Percentiles rank a stretch among this genome's conserved stretches.
phyloP scores from a whole-genome alignment of 2,113 vertebrate genomes.

The Lophotis ruficrista region DNA sequence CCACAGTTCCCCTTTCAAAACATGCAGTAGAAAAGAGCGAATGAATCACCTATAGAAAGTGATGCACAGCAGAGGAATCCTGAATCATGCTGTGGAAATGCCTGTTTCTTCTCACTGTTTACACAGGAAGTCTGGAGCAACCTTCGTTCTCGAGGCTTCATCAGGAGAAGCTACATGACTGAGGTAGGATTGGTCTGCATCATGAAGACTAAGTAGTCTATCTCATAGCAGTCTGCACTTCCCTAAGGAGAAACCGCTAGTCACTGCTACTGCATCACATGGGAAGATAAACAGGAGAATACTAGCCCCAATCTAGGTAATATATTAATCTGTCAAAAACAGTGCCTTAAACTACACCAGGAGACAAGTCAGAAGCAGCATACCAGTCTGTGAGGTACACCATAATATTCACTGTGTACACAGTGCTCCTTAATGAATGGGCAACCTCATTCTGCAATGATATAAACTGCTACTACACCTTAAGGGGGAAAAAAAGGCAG shows the following conservation, averaged over 20 bases:
- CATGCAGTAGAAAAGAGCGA: background rate
- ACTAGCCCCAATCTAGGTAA: background rate
- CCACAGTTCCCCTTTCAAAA: background rate
- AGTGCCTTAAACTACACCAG: background rate
- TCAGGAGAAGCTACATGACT: background rate
- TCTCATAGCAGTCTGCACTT: background rate
- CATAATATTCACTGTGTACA: background rate
- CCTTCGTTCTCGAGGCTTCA: background rate
- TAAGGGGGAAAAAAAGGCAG: background rate
- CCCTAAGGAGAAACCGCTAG: background rate
- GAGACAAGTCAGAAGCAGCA: background rate
- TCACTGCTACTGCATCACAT: background rate
- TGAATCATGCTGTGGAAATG: constrained; percentile 24
- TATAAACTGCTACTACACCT: background rate
- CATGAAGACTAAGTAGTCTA: background rate
- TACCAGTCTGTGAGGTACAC: background rate
- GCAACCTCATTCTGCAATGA: background rate
- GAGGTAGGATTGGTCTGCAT: accelerated
- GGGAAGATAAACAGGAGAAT: background rate
- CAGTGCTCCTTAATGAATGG: background rate
- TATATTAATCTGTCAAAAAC: background rate
- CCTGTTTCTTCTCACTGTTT: background rate
- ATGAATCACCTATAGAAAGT: constrained; percentile 12
- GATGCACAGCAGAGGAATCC: background rate
- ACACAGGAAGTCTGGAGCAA: background rate